These are phyloP conservation scores for Gymnocypris eckloni DNA, from an alignment of 2,797 vertebrate genomes.

Conservation along the genomic window DNA sequence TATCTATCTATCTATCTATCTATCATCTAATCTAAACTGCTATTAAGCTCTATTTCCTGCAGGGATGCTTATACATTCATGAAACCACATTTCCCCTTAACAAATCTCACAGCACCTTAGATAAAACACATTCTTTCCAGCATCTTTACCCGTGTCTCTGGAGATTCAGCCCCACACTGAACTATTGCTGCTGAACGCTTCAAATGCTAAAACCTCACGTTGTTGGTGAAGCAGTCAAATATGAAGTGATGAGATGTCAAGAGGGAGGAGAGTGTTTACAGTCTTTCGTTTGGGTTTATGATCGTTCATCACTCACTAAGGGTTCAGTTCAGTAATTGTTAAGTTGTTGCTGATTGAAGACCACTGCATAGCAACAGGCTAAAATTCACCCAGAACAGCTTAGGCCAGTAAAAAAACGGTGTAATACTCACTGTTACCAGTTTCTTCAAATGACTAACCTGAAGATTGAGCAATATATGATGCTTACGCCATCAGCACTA, in stretches of 20 bases:
- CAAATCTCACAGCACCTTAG: conserved; percentile 23
- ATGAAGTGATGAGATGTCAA: conserved; percentile 18
- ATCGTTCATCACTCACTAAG: neutral
- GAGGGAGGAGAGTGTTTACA: neutral
- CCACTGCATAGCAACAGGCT: neutral
- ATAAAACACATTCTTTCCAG: neutral
- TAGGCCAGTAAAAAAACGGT: neutral
- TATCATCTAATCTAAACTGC: neutral
- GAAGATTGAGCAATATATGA: neutral
- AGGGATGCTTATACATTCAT: neutral
- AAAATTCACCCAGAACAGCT: neutral
- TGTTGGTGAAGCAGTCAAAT: conserved; percentile 12
- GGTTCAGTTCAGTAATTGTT: neutral
- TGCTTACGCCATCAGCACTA: neutral
- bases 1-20: neutral
- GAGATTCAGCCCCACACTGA: neutral
- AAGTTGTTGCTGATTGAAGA: neutral
- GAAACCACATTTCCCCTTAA: neutral
- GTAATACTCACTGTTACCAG: neutral
- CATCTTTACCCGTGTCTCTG: neutral
- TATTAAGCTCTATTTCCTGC: neutral
- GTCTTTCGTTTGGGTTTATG: neutral
- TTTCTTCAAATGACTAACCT: neutral
- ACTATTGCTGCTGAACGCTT: neutral
- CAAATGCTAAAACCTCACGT: neutral